Evolutionary conservation across 2,113 vertebrate species (phyloP).

Genomic region (Albula goreensis): DNA sequence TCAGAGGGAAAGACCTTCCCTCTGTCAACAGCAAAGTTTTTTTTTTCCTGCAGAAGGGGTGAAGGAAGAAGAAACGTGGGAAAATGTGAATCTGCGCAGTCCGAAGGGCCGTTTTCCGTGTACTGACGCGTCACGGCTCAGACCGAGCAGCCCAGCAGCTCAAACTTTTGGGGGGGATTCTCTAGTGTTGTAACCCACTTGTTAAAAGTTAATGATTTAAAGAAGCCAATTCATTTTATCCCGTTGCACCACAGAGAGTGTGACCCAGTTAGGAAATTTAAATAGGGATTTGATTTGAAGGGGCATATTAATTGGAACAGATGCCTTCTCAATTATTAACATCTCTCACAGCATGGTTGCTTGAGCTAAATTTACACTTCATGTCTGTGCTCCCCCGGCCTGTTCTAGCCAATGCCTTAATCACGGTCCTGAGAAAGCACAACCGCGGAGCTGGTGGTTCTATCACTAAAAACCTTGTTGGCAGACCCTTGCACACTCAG

Average conservation of each 20-base stretch:
- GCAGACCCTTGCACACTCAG: neutral
- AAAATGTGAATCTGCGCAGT: neutral
- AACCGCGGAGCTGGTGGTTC: constrained; percentile 16
- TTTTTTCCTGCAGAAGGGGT: neutral
- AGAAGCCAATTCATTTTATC: constrained; percentile 47
- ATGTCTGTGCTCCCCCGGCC: constrained; percentile 18
- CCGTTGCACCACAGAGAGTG: constrained; percentile 46
- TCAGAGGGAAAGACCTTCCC: neutral
- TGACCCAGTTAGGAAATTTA: constrained; percentile 80
- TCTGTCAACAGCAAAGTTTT: neutral
- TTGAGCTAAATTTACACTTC: constrained; percentile 71
- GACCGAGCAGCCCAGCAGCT: neutral
- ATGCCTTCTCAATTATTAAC: constrained; percentile 83
- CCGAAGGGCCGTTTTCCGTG: neutral
- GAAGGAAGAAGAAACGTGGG: neutral
- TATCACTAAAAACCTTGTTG: neutral
- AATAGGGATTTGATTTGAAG: constrained; percentile 80
- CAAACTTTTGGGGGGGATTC: constrained; percentile 12
- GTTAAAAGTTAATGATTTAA: constrained; percentile 50
- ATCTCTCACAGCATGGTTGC: constrained; percentile 69
- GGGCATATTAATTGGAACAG: constrained; percentile 81
- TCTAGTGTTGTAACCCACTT: constrained; percentile 37
- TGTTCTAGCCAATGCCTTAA: neutral
- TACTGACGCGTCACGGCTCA: neutral
- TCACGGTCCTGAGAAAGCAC: constrained; percentile 42